Base-by-base conservation (phyloP, 2,888 invertebrate species). In the Branchellion lobata region DNA sequence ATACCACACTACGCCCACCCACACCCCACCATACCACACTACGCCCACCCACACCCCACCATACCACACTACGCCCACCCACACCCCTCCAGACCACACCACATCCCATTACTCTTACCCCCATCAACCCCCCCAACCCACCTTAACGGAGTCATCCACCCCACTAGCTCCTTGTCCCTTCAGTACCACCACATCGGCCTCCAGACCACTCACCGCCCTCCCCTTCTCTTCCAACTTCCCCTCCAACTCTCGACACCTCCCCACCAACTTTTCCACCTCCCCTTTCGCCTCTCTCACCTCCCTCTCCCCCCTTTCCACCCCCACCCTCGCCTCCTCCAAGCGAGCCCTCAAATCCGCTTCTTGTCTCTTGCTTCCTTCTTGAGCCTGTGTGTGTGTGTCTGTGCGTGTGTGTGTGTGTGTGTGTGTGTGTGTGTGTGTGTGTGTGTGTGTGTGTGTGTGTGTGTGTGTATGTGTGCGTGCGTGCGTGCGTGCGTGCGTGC, bases 181-280 rank as follows among this genome's bases (percentile, higher is more conserved):
- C 14, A 40, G 5, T n/a, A 57, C 21, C 3, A 57, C n/a, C n/a
- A 76, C 14, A 21, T 33, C 57, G 34, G 73, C 29, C 27, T 73
- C 34, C 24, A 36, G n/a, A 34, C 34, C n/a, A 24, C 27, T 27
- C 8, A 57, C 33, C 34, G 31, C 51, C 34, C 51, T 57, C 2
- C 29, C 21, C 40, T 79, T 73, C 47, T 31, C 31, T 40, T 29
- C n/a, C 31, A 71, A 36, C 47, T n/a, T 27, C 61, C 31, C 53
- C 61, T 73, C 73, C 51, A 76, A 14, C 47, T 76, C 57, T 24
- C 29, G 31, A 24, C 73, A n/a, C 29, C 57, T 74, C 36, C n/a
- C 57, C 24, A 34, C 74, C 74, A 68, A 40, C 65, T 74, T 57
- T 18, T 79, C 74, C 34, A 89, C 86, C 81, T 89, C 88, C 1